These are phyloP conservation scores for Dryobates pubescens DNA, from an alignment of 2,797 vertebrate genomes.

Conservation along the genomic window DNA sequence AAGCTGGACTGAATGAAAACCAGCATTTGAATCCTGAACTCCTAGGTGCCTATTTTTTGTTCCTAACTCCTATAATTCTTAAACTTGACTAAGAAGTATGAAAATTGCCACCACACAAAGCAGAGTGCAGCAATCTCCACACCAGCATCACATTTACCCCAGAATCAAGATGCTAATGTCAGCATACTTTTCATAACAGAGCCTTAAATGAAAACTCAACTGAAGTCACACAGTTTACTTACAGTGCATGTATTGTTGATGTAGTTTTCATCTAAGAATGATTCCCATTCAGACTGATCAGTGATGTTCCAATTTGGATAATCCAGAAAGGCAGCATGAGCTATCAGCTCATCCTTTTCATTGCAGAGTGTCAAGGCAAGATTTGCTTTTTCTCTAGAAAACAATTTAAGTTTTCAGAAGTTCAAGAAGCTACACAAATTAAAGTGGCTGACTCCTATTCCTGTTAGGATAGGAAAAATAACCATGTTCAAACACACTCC, in stretches of 20 bases:
- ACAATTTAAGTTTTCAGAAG: not conserved
- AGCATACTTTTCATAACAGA: not conserved
- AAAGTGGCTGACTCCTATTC: not conserved
- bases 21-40: not conserved
- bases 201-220: not conserved
- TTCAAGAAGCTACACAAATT: not conserved
- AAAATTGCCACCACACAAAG: not conserved
- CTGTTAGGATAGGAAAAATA: not conserved
- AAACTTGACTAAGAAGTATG: not conserved
- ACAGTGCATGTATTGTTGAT: slow-evolving; percentile 81
- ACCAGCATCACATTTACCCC: not conserved
- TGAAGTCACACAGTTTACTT: slow-evolving; percentile 39
- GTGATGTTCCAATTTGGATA: slow-evolving; percentile 84
- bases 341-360: slow-evolving; percentile 79
- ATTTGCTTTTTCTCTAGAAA: slow-evolving; percentile 89
- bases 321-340: slow-evolving; percentile 89
- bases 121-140: not conserved
- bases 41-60: not conserved
- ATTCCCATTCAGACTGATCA: slow-evolving; percentile 84
- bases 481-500: not conserved
- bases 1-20: not conserved
- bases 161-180: not conserved
- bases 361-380: slow-evolving; percentile 88
- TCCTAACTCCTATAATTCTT: not conserved
- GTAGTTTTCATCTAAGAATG: slow-evolving; percentile 79